A percentile compares a stretch with the other conserved stretches of the same genome.
phyloP scores from a whole-genome alignment of 2,113 vertebrate genomes.

The Psittacara wagleri region DNA sequence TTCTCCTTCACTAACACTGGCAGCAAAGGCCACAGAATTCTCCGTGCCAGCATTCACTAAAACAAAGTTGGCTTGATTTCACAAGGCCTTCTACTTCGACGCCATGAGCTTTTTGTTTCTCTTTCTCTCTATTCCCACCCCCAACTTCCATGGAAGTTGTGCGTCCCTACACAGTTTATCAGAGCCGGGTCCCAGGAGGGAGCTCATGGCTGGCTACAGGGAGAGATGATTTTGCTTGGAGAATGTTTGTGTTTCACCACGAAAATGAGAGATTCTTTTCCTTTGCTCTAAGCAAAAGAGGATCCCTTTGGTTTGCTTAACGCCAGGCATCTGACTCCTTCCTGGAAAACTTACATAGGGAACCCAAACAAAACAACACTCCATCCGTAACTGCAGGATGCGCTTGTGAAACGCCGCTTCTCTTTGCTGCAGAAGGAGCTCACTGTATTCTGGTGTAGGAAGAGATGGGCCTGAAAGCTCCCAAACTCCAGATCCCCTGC shows the following conservation, averaged over 20 bases:
- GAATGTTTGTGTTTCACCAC: slow-evolving; percentile 58
- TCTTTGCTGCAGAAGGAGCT: not conserved
- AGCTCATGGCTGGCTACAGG: slow-evolving; percentile 1
- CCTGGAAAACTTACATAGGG: slow-evolving; percentile 60
- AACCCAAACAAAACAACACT: slow-evolving; percentile 11
- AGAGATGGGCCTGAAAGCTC: not conserved
- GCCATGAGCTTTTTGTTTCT: slow-evolving; percentile 12
- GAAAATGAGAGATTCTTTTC: slow-evolving; percentile 60
- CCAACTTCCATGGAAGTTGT: not conserved
- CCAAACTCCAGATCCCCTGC: not conserved
- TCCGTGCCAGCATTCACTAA: not conserved
- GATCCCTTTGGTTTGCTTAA: slow-evolving; percentile 71
- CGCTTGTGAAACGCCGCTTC: not conserved
- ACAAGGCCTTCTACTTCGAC: not conserved
- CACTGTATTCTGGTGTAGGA: not conserved
- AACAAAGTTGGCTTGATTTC: not conserved
- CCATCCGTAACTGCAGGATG: not conserved
- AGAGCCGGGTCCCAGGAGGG: not conserved
- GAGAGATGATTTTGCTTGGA: slow-evolving; percentile 55
- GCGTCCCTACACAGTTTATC: not conserved
- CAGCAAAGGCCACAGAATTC: not conserved
- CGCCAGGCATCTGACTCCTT: slow-evolving; percentile 62
- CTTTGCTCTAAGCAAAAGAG: slow-evolving; percentile 64
- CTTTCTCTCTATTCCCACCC: not conserved
- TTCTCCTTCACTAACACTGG: not conserved